Base-by-base conservation (phyloP, 2,888 invertebrate genomes). In the Hymenopus coronatus region DNA sequence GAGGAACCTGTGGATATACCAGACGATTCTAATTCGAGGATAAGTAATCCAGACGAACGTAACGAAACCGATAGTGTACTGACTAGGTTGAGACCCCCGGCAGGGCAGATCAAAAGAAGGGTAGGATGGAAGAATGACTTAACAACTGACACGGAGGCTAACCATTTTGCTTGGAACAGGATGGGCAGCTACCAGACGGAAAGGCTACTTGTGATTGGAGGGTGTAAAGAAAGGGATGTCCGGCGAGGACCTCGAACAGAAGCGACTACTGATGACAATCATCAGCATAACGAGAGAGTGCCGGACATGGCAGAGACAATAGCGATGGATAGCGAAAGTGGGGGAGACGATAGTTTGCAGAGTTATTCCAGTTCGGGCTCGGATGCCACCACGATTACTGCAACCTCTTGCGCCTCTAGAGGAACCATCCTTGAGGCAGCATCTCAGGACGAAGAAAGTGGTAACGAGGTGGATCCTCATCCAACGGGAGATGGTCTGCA, bases 121-220 rank as follows among this genome's bases (percentile, higher is more conserved):
- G 87, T 87, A 28, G n/a, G 33, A n/a, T 82, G 33, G 82, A 87
- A 87, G n/a, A 33, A 30, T 25, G 87, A 87, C 1, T 20, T 28
- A 81, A 25, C 25, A 20, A 28, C 70, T 27, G 20, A 15, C 27
- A 8, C 33, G 70, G 87, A 87, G 27, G 33, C 33, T 28, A 28
- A 12, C 12, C 33, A 30, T 25, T 70, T 70, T 70, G 6, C 33
- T 33, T 82, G 40, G 82, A 33, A 14, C 8, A 87, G 87, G n/a
- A 30, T n/a, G 30, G 86, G 54, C 27, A 46, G 46, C 25, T 28
- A 87, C 33, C 87, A 87, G 30, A 87, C 87, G 9, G 87, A 87
- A n/a, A 87, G 87, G 82, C 82, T 87, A 8, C 33, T 87, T 33
- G 87, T 87, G n/a, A 87, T 82, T n/a, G 87, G 87, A 33, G 81